Percentiles rank a stretch among this genome's conserved stretches.
phyloP scores from a whole-genome alignment of 2,113 vertebrate genomes.

The Etia nguti region DNA sequence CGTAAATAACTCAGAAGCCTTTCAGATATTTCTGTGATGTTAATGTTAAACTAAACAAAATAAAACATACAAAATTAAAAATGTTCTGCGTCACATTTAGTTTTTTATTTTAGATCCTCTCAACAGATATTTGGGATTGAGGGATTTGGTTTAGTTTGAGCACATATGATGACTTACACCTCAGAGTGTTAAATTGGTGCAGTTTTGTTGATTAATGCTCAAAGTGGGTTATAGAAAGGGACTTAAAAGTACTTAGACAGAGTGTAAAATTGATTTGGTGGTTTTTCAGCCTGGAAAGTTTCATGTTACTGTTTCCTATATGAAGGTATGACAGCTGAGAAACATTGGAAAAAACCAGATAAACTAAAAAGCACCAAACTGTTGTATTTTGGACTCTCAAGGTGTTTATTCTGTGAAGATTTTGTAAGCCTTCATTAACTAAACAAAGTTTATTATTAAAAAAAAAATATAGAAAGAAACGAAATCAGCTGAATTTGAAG shows the following conservation, averaged over 20 bases:
- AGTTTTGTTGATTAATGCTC: background rate
- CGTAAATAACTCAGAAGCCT: background rate
- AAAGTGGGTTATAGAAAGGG: background rate
- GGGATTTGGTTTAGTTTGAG: background rate
- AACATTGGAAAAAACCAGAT: background rate
- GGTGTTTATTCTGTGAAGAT: background rate
- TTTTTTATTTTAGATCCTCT: background rate
- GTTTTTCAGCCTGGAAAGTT: background rate
- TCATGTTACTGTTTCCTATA: background rate
- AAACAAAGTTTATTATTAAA: background rate
- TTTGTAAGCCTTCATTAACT: background rate
- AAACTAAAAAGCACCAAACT: background rate
- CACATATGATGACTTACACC: background rate
- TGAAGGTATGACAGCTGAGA: background rate
- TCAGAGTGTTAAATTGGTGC: background rate
- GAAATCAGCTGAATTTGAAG: background rate
- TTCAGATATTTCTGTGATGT: background rate
- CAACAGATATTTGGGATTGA: background rate
- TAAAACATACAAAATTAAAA: background rate
- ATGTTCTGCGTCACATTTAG: background rate
- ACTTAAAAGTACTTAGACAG: background rate
- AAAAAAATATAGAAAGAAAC: background rate
- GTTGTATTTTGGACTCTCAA: background rate
- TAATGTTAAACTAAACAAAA: background rate
- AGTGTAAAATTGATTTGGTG: background rate